Conservation (phyloP, 2,113 vertebrate genomes). For the Hippocampus barbouri region DNA sequence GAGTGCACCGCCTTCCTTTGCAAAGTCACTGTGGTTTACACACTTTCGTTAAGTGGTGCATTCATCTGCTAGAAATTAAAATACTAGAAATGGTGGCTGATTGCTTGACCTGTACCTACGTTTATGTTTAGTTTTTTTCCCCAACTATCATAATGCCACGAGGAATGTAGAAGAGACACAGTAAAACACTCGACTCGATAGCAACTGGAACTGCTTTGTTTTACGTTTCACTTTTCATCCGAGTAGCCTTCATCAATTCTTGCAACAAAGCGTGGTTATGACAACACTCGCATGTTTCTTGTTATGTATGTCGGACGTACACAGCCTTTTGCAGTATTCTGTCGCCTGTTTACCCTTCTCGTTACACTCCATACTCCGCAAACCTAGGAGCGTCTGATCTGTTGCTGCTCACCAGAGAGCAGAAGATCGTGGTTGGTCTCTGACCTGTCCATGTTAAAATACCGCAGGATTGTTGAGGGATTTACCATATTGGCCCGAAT, state of each 20-base stretch:
- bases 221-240: too few species aligned
- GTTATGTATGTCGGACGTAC: neutral
- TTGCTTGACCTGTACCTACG: neutral
- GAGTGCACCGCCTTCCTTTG: neutral
- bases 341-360: neutral
- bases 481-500: too few species aligned
- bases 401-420: neutral
- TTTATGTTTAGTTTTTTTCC: neutral
- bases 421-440: neutral
- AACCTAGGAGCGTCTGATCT: neutral
- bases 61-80: neutral
- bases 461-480: too few species aligned
- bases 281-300: neutral
- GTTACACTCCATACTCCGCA: neutral
- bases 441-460: too few species aligned
- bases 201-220: too few species aligned
- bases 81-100: neutral
- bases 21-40: neutral
- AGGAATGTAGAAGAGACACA: too few species aligned
- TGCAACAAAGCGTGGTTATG: too few species aligned
- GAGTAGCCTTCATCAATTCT: too few species aligned
- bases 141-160: neutral
- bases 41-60: neutral
- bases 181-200: too few species aligned
- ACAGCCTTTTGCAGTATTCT: neutral